Conservation (phyloP, 2,113 vertebrate genomes). For the Bubalus kerabau region DNA sequence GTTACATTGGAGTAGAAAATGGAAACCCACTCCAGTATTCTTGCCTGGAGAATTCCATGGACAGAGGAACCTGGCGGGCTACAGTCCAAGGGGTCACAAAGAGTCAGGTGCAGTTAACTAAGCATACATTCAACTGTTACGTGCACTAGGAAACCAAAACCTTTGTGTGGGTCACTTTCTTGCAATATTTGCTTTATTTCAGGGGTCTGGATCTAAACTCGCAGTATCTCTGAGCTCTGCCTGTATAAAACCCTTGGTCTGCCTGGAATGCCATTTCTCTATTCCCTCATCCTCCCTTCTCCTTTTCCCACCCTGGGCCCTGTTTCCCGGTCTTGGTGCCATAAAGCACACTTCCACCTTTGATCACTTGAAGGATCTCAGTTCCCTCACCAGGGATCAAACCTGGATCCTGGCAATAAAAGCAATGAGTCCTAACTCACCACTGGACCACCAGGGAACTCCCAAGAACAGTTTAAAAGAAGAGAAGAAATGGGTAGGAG, state of each 20-base stretch:
- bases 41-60: neutral
- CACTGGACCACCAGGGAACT: neutral
- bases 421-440: neutral
- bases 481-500: neutral
- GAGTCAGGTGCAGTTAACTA: neutral
- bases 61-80: neutral
- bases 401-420: neutral
- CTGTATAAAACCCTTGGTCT: neutral
- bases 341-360: neutral
- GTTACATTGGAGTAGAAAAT: neutral
- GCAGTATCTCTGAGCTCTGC: neutral
- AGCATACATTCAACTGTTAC: neutral
- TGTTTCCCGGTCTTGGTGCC: neutral
- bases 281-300: neutral
- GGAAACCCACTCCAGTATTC: neutral
- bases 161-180: neutral
- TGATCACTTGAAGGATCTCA: neutral
- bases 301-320: neutral
- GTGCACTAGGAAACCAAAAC: neutral
- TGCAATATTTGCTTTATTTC: neutral
- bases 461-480: neutral
- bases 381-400: neutral
- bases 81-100: neutral
- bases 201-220: neutral
- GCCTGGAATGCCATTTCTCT: neutral